Evolutionary conservation across 2,113 vertebrate genomes (phyloP).

Genomic region (Oryzias woworae): DNA sequence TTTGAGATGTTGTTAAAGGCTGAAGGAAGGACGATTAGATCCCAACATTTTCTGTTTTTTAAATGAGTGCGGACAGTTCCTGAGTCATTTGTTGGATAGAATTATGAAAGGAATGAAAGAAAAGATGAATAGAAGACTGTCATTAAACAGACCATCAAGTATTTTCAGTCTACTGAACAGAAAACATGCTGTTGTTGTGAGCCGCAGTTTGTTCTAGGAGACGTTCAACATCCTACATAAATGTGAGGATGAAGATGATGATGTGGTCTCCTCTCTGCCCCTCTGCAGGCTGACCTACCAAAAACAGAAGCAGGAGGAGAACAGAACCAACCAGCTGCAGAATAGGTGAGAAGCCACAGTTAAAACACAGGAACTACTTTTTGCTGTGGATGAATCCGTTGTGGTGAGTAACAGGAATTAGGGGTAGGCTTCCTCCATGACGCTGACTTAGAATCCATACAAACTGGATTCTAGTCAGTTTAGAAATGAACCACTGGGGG

Average conservation of each 20-base stretch:
- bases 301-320: conserved; percentile 42
- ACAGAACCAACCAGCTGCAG: conserved; percentile 22
- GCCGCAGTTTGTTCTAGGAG: neutral
- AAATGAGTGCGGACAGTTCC: no score
- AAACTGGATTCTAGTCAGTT: no score
- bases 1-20: no score
- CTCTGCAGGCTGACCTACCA: conserved; percentile 34
- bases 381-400: neutral
- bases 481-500: no score
- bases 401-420: neutral
- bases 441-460: no score
- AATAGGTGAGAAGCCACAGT: conserved; percentile 49
- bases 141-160: neutral
- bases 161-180: neutral
- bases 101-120: no score
- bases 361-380: neutral
- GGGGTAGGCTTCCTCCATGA: conserved; percentile 9
- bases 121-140: neutral
- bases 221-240: neutral
- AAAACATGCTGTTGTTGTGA: neutral
- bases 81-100: no score
- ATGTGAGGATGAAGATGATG: neutral
- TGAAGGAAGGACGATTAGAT: no score
- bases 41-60: no score
- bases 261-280: conserved; percentile 2